Percentiles rank a stretch among this genome's conserved stretches.
phyloP scores from a whole-genome alignment of 2,888 invertebrate species.

The Tiphia femorata region DNA sequence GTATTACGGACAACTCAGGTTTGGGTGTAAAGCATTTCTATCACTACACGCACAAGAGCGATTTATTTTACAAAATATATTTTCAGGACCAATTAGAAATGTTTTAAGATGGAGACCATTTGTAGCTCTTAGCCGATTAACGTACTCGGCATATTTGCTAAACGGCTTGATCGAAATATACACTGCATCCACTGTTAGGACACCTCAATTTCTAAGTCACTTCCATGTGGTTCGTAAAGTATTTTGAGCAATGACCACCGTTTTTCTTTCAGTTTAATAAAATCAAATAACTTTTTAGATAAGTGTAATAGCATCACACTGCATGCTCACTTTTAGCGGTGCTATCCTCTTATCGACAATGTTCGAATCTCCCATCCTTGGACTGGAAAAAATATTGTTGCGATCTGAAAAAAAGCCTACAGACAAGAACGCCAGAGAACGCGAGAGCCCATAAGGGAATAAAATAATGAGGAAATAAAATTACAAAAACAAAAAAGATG shows the following conservation, averaged over 20 bases:
- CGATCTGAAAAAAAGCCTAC: conserved; percentile 41
- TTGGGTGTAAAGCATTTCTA: background rate
- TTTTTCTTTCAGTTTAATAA: background rate
- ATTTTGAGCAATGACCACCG: too few species aligned
- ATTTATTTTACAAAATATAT: background rate
- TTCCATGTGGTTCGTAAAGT: conserved; percentile 76
- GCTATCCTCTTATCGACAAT: conserved; percentile 76
- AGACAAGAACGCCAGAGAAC: background rate
- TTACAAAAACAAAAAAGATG: too few species aligned
- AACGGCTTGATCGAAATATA: conserved; percentile 80
- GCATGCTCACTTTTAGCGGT: conserved; percentile 74
- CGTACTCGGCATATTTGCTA: conserved; percentile 80
- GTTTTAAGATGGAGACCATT: conserved; percentile 75
- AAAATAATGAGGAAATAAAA: too few species aligned
- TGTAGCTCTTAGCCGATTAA: conserved; percentile 77
- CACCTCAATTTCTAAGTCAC: conserved; percentile 74
- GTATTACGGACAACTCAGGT: conserved; percentile 77
- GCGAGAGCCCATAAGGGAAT: too few species aligned
- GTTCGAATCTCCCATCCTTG: conserved; percentile 81
- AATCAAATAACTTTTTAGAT: conserved; percentile 6
- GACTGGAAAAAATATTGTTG: conserved; percentile 78
- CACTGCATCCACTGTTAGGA: conserved; percentile 74
- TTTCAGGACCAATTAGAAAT: conserved; percentile 71
- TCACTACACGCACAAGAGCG: background rate
- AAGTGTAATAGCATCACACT: conserved; percentile 69